Evolutionary conservation across 2,888 invertebrate genomes (phyloP), one percentile per base, ranked within the genome.

Genomic region (Rhorus exstirpatorius): DNA sequence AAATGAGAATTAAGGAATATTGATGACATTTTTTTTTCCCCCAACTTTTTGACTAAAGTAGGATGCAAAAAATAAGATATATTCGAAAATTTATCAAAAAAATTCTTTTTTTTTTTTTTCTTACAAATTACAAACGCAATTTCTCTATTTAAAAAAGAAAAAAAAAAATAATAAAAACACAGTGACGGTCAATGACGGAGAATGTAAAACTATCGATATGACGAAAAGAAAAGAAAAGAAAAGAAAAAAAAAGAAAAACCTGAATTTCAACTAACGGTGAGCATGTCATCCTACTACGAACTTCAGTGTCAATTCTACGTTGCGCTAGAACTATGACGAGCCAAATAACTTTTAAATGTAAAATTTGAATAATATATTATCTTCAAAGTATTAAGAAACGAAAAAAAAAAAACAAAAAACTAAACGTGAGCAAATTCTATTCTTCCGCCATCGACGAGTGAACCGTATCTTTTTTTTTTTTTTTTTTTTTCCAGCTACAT

Each of bases 311-410:
- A 92, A 92, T 91, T 92, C 89, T 87, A 88, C 89, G 89, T 92
- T 91, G 89, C 90, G 89, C 90, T 91, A 91, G 90, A 86, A 90
- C 91, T 92, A 92, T 91, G 92, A 92, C 92, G 89, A 92, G 92
- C 92, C 93, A 92, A 93, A 93, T 91, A 89, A 92, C 91, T 92
- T 92, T 91, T 93, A 90, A 92, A 91, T 93, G 92, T 92, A 92
- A 92, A 92, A 91, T 92, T 92, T 90, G 89, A 92, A 92, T 88
- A 90, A 90, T 91, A 91, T 88, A 89, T 86, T 88, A 91, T 86
- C 90, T 92, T 90, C 88, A 87, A 91, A 91, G 85, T 91, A 90
- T 85, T 63, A 38, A 74, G 61, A n/a, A n/a, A n/a, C n/a, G 31
- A 58, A 65, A 41, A 72, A 46, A 51, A 70, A 49, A 19, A 51